Percentiles rank a stretch among this genome's conserved stretches.
These are phyloP conservation scores for Larimichthys crocea DNA, from an alignment of 2,113 vertebrate species.

Conservation along the genomic window DNA sequence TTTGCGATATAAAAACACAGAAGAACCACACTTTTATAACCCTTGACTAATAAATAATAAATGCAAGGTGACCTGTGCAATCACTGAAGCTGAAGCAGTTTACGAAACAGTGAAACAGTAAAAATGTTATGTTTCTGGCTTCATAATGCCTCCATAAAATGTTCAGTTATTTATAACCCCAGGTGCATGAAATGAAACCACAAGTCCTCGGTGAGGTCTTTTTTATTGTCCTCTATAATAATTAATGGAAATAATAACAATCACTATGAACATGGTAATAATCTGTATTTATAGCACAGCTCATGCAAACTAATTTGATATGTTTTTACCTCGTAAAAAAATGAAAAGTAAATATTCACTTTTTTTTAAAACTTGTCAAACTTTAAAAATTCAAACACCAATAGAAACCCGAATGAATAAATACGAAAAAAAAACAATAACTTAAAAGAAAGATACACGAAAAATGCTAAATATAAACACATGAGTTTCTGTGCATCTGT, in stretches of 20 bases:
- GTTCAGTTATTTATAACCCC: background rate
- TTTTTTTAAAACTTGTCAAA: background rate
- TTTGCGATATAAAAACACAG: background rate
- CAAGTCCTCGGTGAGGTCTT: background rate
- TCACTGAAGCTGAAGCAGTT: background rate
- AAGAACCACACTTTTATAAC: background rate
- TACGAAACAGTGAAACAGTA: background rate
- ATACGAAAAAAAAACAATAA: background rate
- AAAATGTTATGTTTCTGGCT: background rate
- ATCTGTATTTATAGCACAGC: background rate
- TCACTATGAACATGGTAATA: background rate
- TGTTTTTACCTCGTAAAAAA: background rate
- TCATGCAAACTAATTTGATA: background rate
- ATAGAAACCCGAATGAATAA: background rate
- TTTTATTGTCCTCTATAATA: background rate
- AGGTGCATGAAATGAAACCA: background rate
- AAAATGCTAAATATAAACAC: background rate
- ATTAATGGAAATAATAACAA: background rate
- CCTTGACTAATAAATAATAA: background rate
- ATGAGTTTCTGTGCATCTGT: background rate
- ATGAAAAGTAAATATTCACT: background rate
- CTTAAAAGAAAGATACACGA: background rate
- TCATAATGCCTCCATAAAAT: background rate
- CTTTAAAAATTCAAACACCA: background rate
- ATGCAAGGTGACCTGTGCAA: background rate